These are phyloP conservation scores for Tipula confusa DNA, from an alignment of 2,888 invertebrate genomes.

Conservation along the genomic window DNA sequence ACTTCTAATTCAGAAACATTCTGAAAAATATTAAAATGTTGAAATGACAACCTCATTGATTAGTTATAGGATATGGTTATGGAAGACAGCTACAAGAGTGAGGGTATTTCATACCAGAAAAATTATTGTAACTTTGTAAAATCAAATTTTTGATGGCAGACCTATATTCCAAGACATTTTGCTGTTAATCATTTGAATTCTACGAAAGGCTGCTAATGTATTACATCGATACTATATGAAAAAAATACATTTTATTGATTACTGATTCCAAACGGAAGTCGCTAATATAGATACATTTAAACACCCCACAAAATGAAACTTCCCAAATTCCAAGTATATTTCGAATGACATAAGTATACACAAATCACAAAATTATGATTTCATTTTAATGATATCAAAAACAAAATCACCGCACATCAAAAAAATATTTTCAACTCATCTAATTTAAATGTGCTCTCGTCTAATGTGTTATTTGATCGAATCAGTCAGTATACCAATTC, in stretches of 20 bases:
- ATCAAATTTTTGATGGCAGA: too few relatives aligned
- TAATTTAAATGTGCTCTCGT: neutral
- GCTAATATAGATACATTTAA: neutral
- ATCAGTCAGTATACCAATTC: neutral
- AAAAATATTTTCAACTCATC: neutral
- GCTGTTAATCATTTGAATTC: too few relatives aligned
- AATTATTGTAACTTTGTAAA: too few relatives aligned
- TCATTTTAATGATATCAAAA: neutral
- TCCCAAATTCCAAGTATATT: neutral
- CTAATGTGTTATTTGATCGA: neutral
- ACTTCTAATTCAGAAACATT: too few relatives aligned
- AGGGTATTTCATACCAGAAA: too few relatives aligned
- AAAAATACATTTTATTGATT: constrained; percentile 7
- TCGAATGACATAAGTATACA: neutral
- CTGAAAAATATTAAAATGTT: too few relatives aligned
- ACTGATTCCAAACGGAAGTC: neutral
- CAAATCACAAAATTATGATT: constrained; percentile 16
- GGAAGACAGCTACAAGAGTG: too few relatives aligned
- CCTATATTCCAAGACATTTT: too few relatives aligned
- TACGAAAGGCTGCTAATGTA: too few relatives aligned
- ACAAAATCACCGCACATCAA: neutral
- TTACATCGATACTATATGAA: too few relatives aligned
- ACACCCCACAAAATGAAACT: neutral
- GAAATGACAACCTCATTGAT: too few relatives aligned
- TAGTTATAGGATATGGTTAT: too few relatives aligned